These are phyloP conservation scores for Microplitis manilae DNA, from an alignment of 2,888 invertebrate genomes.

Conservation along the genomic window DNA sequence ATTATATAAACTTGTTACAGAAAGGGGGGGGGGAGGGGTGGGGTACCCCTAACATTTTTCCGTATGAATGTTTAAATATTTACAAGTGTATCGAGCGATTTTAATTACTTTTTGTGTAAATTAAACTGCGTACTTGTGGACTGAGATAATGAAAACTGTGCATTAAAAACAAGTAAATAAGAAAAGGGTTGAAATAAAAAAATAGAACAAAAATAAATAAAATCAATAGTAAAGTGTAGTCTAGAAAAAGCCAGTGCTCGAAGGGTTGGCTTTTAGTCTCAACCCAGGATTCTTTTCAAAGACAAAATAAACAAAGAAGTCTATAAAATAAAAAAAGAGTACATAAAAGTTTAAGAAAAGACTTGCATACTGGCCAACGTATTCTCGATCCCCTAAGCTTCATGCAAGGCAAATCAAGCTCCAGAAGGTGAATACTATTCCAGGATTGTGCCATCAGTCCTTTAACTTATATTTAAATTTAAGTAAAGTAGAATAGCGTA, in stretches of 20 bases:
- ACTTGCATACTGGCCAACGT: conserved; percentile 57
- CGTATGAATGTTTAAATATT: background rate
- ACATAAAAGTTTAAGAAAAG: conserved; percentile 44
- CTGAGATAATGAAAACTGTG: conserved; percentile 11
- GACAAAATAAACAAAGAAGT: conserved; percentile 21
- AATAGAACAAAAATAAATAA: conserved; percentile 12
- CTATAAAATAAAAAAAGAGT: conserved; percentile 23
- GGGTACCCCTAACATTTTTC: too few relatives aligned
- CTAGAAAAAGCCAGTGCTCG: conserved; percentile 52
- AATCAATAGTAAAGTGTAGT: conserved; percentile 13
- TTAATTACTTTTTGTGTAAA: background rate
- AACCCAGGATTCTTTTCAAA: conserved; percentile 45
- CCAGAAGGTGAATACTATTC: conserved; percentile 62
- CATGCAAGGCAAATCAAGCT: conserved; percentile 71
- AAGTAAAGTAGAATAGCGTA: conserved; percentile 51
- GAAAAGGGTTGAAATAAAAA: conserved; percentile 35
- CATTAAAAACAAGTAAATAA: conserved; percentile 31
- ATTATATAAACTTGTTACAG: too few relatives aligned
- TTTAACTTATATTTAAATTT: conserved; percentile 70
- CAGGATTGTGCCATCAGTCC: conserved; percentile 63
- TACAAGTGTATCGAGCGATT: background rate
- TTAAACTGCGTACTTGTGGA: background rate
- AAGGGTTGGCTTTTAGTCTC: conserved; percentile 53
- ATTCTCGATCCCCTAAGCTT: conserved; percentile 63
- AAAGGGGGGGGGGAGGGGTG: too few relatives aligned